Percentiles rank a stretch among this genome's conserved stretches.
Evolutionary conservation across 1,140 invertebrate genomes (phyloP).

Genomic region (Mactra quadrangularis): DNA sequence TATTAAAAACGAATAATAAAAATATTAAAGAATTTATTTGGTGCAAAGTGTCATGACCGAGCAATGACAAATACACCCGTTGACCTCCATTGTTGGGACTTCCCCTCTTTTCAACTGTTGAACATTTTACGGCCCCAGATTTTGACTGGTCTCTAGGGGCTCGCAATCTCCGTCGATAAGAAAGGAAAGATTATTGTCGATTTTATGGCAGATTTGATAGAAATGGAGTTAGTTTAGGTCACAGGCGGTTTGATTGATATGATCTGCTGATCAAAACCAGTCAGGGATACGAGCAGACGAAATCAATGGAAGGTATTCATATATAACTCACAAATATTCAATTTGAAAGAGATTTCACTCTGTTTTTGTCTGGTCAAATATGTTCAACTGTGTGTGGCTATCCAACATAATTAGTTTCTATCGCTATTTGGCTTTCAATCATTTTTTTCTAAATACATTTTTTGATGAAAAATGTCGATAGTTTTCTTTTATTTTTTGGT

Average conservation of each 20-base stretch:
- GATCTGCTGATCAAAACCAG: conserved; percentile 19
- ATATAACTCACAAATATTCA: neutral
- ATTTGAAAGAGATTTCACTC: conserved; percentile 18
- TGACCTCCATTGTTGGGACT: neutral
- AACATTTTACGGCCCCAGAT: conserved; percentile 18
- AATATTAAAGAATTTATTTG: conserved; percentile 32
- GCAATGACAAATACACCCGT: conserved; percentile 11
- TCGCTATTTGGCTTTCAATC: too few species aligned
- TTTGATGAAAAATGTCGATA: too few species aligned
- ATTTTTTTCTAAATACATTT: too few species aligned
- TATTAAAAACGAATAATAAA: conserved; percentile 36
- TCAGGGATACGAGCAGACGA: too few species aligned
- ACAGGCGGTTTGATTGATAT: neutral
- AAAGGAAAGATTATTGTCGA: conserved; percentile 7
- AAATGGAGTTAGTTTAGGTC: neutral
- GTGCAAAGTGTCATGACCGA: conserved; percentile 35
- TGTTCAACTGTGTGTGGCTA: too few species aligned
- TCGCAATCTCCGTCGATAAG: conserved; percentile 3
- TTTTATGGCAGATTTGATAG: conserved; percentile 34
- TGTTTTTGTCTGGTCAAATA: conserved; percentile 5
- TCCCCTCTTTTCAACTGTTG: conserved; percentile 8
- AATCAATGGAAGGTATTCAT: too few species aligned
- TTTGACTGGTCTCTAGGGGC: conserved; percentile 9
- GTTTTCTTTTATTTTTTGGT: too few species aligned
- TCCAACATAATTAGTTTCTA: too few species aligned